phyloP scores from a whole-genome alignment of 2,888 invertebrate species.

The Melanargia galathea region DNA sequence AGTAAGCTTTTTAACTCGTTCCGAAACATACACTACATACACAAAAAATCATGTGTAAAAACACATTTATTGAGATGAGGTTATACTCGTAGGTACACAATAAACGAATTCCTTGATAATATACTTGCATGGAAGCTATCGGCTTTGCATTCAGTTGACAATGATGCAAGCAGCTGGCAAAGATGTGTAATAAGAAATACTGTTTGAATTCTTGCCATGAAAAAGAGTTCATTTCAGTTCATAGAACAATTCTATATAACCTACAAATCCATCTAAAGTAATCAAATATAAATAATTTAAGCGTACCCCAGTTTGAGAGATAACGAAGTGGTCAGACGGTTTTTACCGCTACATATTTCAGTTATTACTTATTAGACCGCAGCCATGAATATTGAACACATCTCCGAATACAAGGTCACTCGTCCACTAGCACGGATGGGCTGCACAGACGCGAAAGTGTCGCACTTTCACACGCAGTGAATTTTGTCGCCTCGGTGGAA shows the following conservation, averaged over 20 bases:
- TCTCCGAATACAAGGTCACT: constrained; percentile 32
- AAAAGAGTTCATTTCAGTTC: no score
- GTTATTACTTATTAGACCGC: constrained; percentile 28
- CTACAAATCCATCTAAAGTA: not conserved
- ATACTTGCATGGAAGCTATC: no score
- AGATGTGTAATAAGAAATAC: no score
- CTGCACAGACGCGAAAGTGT: constrained; percentile 21
- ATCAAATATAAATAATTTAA: not conserved
- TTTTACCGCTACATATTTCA: constrained; percentile 23
- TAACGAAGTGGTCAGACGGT: not conserved
- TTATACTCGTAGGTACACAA: no score
- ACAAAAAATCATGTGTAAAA: no score
- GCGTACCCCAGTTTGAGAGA: not conserved
- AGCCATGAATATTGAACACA: constrained; percentile 5
- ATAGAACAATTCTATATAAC: not conserved
- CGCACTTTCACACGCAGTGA: constrained; percentile 29
- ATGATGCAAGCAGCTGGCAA: no score
- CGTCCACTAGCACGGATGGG: not conserved
- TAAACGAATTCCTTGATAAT: no score
- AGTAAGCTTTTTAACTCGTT: no score
- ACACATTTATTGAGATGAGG: no score
- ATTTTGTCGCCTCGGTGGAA: not conserved
- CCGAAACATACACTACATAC: no score
- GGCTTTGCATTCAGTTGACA: no score
- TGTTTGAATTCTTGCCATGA: no score